Conservation (phyloP, 2,888 invertebrate genomes). For the Scaptomyza flava region DNA sequence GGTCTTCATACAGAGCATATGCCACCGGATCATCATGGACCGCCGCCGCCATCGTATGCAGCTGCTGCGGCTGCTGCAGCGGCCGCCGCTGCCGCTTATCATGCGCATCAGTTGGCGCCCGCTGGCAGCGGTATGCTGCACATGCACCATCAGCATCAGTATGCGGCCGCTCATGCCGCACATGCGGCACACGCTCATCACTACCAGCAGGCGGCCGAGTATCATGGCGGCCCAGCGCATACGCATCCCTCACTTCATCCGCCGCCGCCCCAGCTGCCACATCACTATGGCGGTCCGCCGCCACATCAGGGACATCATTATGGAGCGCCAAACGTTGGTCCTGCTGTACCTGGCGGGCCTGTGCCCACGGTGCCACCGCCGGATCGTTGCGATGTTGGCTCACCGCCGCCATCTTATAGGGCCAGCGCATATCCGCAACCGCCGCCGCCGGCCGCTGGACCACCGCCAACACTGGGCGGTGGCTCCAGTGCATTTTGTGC, state of each 20-base stretch:
- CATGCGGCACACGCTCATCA: slow-evolving; percentile 74
- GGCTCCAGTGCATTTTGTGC: slow-evolving; percentile 84
- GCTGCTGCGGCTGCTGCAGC: slow-evolving; percentile 79
- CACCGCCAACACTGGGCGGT: slow-evolving; percentile 78
- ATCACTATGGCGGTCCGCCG: slow-evolving; percentile 68
- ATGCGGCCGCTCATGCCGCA: slow-evolving; percentile 65
- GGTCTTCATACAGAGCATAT: slow-evolving; percentile 78
- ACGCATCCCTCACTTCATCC: slow-evolving; percentile 59
- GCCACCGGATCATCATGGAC: slow-evolving; percentile 76
- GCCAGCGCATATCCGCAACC: slow-evolving; percentile 70
- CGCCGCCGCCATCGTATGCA: slow-evolving; percentile 81
- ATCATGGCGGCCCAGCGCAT: slow-evolving; percentile 58
- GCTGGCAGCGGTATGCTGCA: slow-evolving; percentile 63
- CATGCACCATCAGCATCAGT: slow-evolving; percentile 79
- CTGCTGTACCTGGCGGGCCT: slow-evolving; percentile 43
- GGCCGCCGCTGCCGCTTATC: slow-evolving; percentile 81
- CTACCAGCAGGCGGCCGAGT: slow-evolving; percentile 77
- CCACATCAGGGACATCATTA: slow-evolving; percentile 69
- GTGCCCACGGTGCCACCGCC: slow-evolving; percentile 53
- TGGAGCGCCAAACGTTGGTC: slow-evolving; percentile 39
- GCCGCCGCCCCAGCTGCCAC: slow-evolving; percentile 56
- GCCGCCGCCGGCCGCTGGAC: slow-evolving; percentile 38
- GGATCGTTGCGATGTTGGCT: slow-evolving; percentile 78
- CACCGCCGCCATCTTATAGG: slow-evolving; percentile 80
- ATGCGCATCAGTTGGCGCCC: slow-evolving; percentile 82